Evolutionary conservation across 2,888 invertebrate genomes (phyloP).

Genomic region (Sarcophaga carnaria): DNA sequence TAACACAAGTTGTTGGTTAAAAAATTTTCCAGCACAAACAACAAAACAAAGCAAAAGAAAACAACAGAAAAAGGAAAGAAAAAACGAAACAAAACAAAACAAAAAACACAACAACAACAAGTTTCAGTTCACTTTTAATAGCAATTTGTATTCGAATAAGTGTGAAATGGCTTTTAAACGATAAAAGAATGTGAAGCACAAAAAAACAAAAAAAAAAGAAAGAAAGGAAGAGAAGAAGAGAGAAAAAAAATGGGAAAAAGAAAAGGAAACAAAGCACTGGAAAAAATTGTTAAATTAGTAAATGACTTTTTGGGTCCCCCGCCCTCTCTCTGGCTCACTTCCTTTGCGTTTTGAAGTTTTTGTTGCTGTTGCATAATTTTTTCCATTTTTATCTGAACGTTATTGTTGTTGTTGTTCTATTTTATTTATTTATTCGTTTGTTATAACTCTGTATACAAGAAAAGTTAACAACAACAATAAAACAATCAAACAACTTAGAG

Average conservation of each 20-base stretch:
- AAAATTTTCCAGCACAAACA: slow-evolving; percentile 51
- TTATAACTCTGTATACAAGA: neutral
- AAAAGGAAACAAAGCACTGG: no score
- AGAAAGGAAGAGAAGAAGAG: neutral
- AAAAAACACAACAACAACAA: slow-evolving; percentile 27
- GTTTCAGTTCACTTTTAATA: slow-evolving; percentile 70
- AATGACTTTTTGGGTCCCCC: slow-evolving; percentile 66
- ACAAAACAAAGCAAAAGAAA: neutral
- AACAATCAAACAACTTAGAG: no score
- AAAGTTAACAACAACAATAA: no score
- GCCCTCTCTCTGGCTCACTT: neutral
- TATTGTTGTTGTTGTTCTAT: slow-evolving; percentile 41
- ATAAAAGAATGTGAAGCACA: slow-evolving; percentile 63
- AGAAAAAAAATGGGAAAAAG: neutral
- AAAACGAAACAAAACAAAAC: neutral
- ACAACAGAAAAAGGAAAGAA: slow-evolving; percentile 18
- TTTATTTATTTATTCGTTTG: slow-evolving; percentile 26
- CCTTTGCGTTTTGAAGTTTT: neutral
- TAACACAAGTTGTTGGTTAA: slow-evolving; percentile 58
- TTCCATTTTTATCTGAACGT: slow-evolving; percentile 36
- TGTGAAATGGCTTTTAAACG: slow-evolving; percentile 71
- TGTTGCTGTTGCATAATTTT: slow-evolving; percentile 14
- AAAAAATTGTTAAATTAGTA: slow-evolving; percentile 67
- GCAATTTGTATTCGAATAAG: slow-evolving; percentile 70
- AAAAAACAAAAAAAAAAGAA: no score